A percentile compares a stretch with the other conserved stretches of the same genome.
Conservation (phyloP, 2,888 invertebrate genomes). For the Abrostola triplasia region DNA sequence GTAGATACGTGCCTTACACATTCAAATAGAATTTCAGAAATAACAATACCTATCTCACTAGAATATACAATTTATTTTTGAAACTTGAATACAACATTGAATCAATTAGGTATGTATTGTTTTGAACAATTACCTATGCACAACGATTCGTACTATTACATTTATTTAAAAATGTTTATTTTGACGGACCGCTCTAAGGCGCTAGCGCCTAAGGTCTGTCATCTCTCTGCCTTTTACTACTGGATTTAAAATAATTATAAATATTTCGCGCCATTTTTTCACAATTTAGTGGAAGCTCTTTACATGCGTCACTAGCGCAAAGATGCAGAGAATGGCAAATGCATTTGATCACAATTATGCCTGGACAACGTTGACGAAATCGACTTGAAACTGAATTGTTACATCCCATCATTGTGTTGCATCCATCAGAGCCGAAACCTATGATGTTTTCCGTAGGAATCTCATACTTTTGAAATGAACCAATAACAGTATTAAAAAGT, state of each 20-base stretch:
- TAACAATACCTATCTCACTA: too few relatives aligned
- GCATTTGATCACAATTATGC: slow-evolving; percentile 37
- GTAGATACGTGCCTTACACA: too few relatives aligned
- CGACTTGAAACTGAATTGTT: slow-evolving; percentile 30
- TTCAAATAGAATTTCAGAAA: too few relatives aligned
- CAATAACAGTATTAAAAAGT: background rate
- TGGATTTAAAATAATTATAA: slow-evolving; percentile 20
- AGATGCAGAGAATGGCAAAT: slow-evolving; percentile 44
- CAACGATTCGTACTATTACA: slow-evolving; percentile 9
- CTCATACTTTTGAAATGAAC: slow-evolving; percentile 1
- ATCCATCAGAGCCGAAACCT: slow-evolving; percentile 37
- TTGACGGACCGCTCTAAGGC: background rate
- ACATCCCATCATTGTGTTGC: slow-evolving; percentile 38
- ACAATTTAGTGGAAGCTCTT: slow-evolving; percentile 30
- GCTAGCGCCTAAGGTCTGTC: too few relatives aligned
- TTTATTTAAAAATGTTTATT: slow-evolving; percentile 1
- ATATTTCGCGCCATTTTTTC: slow-evolving; percentile 32
- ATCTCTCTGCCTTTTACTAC: slow-evolving; percentile 15
- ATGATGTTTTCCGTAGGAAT: slow-evolving; percentile 15
- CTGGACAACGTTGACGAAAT: slow-evolving; percentile 33
- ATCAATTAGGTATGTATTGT: too few relatives aligned
- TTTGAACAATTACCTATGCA: too few relatives aligned
- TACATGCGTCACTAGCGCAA: slow-evolving; percentile 37
- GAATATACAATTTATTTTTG: too few relatives aligned
- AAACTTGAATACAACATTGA: too few relatives aligned